Percentiles rank a stretch among this genome's conserved stretches.
phyloP scores from a whole-genome alignment of 2,797 vertebrate species.

The Sebastes minor region DNA sequence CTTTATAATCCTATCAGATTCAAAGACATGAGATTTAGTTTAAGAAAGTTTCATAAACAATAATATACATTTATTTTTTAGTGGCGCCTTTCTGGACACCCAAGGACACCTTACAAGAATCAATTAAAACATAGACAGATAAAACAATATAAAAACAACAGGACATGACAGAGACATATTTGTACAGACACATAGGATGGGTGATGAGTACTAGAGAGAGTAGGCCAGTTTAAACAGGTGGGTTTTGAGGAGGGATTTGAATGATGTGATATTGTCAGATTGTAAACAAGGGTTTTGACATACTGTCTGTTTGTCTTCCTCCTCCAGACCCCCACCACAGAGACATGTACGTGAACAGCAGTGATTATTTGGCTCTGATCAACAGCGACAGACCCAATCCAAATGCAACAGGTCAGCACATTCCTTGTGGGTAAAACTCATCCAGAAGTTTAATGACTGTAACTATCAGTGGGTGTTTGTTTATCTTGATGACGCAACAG shows the following conservation, averaged over 20 bases:
- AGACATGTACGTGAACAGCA: conserved; percentile 89
- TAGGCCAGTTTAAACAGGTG: no score
- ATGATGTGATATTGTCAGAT: no score
- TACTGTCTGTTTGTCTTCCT: background rate
- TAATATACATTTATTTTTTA: no score
- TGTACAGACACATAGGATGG: no score
- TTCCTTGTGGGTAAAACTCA: background rate
- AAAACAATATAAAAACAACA: no score
- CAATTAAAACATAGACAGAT: no score
- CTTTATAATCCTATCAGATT: background rate
- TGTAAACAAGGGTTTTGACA: background rate
- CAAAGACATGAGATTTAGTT: background rate
- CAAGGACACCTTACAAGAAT: no score
- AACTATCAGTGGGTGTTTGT: background rate
- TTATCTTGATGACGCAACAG: background rate
- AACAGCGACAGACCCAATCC: conserved; percentile 87
- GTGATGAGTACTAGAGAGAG: no score
- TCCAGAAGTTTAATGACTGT: background rate
- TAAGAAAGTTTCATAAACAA: background rate
- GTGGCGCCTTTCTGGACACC: no score
- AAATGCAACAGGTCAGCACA: conserved; percentile 87
- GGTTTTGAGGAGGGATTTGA: no score
- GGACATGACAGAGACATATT: no score
- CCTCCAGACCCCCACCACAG: conserved; percentile 90
- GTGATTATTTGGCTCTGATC: conserved; percentile 89